Conservation (phyloP, 2,888 invertebrate species). For the Anoplius nigerrimus region DNA sequence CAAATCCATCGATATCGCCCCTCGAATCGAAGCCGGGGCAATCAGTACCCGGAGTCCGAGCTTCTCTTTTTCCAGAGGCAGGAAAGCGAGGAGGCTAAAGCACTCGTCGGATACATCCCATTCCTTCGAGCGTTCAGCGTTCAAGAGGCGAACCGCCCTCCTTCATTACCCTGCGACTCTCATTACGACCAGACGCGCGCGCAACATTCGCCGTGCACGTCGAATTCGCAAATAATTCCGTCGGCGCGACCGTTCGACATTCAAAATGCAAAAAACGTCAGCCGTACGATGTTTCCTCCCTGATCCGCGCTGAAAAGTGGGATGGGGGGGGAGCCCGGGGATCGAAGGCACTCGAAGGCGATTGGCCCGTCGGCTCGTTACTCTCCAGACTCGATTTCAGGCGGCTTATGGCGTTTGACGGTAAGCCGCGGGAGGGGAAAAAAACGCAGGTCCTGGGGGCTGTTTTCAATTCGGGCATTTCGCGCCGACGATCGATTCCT, state of each 20-base stretch:
- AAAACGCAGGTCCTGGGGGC: constrained; percentile 2
- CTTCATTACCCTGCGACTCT: no score
- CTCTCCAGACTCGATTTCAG: constrained; percentile 39
- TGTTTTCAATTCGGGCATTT: constrained; percentile 28
- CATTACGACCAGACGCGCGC: no score
- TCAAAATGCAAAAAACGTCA: no score
- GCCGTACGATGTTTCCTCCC: no score
- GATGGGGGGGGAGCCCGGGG: no score
- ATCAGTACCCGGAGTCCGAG: constrained; percentile 25
- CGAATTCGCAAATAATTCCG: no score
- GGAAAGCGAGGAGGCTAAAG: neutral
- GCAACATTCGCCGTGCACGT: no score
- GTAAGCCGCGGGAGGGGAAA: constrained; percentile 29
- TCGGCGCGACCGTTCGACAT: no score
- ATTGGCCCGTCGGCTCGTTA: constrained; percentile 39
- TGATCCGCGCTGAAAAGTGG: no score
- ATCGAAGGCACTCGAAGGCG: constrained; percentile 3
- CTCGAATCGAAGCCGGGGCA: constrained; percentile 38
- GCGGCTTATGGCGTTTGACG: constrained; percentile 37
- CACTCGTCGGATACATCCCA: no score
- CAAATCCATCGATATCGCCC: constrained; percentile 48
- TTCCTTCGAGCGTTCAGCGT: no score
- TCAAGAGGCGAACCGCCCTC: no score
- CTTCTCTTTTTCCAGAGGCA: constrained; percentile 10
- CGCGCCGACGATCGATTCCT: constrained; percentile 25